Base-by-base conservation (phyloP, 2,888 invertebrate genomes). In the Oxycera nigricornis region DNA sequence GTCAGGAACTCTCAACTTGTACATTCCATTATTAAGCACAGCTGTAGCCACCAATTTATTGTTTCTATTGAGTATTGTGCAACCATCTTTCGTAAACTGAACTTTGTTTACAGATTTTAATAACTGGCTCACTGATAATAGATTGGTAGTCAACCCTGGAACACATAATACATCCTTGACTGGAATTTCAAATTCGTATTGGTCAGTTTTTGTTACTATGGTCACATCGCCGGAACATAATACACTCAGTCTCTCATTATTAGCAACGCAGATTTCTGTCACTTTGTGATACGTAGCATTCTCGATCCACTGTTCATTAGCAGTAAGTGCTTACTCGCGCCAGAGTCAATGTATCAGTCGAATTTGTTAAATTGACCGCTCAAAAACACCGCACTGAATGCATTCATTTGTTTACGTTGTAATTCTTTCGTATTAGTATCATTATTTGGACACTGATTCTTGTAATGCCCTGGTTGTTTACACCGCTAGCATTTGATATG, bases 301-400 rank as follows among this genome's bases (percentile, higher is more conserved):
- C 35, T 73, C 7, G 75, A 62, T 74, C 75, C 77, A 17, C 72
- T 7, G 76, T 74, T 41, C 41, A 73, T 74, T 14, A 73, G 72
- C 9, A 74, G 74, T 67, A 81, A 75, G 76, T 81, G 79, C 39
- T 76, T 67, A 70, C 79, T 80, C 22, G 80, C 80, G 4, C 80
- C 81, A 6, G 78, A 78, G 72, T 81, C 80, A 1, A 81, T 50
- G 52, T 80, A 82, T 77, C 78, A 82, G 46, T 80, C 79, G n/a
- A 62, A 61, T 20, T 77, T 78, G n/a, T 74, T 80, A 22, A 77
- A 68, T 75, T 79, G 78, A 68, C 79, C 79, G 28, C 77, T 80
- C 0, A 72, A 35, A 52, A 65, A 62, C 9, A 74, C 59, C 14
- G 68, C 74, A 77, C 76, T 79, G 75, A 81, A 80, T 24, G 77